Evolutionary conservation across 2,888 invertebrate species (phyloP).

Genomic region (Merodon equestris): DNA sequence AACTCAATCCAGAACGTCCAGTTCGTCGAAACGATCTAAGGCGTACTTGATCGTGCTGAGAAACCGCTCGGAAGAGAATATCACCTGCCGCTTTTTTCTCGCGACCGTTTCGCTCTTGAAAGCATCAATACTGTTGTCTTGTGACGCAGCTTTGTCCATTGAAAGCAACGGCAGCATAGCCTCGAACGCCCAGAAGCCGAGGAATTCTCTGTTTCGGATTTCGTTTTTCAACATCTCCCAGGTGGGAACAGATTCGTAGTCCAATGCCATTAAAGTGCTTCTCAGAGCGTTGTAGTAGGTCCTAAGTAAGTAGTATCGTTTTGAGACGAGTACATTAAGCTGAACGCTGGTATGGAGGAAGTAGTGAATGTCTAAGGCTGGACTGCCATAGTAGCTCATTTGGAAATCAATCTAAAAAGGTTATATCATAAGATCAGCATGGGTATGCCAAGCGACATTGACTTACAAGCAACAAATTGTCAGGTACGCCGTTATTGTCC

Average conservation of each 20-base stretch:
- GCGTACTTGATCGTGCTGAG: conserved; percentile 61
- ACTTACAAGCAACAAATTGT: conserved; percentile 75
- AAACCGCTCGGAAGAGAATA: conserved; percentile 64
- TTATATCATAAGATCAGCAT: not conserved
- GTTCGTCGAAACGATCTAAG: conserved; percentile 61
- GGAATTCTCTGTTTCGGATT: conserved; percentile 63
- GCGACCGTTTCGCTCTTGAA: conserved; percentile 42
- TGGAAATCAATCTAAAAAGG: conserved; percentile 60
- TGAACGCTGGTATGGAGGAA: conserved; percentile 67
- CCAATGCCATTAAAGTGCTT: conserved; percentile 47
- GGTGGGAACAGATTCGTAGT: conserved; percentile 58
- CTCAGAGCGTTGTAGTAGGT: conserved; percentile 53
- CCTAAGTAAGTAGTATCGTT: conserved; percentile 45
- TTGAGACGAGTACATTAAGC: conserved; percentile 48
- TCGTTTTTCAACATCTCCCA: conserved; percentile 60
- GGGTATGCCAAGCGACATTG: not conserved
- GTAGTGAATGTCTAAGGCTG: conserved; percentile 68
- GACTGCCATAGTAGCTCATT: conserved; percentile 57
- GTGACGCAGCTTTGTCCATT: conserved; percentile 60
- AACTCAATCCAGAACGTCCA: conserved; percentile 58
- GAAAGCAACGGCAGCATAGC: conserved; percentile 66
- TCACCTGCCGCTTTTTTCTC: conserved; percentile 46
- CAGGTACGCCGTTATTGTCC: conserved; percentile 73
- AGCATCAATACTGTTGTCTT: conserved; percentile 58
- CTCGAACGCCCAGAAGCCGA: conserved; percentile 65